phyloP scores from a whole-genome alignment of 2,797 vertebrate genomes.

The Spatula versicolor region DNA sequence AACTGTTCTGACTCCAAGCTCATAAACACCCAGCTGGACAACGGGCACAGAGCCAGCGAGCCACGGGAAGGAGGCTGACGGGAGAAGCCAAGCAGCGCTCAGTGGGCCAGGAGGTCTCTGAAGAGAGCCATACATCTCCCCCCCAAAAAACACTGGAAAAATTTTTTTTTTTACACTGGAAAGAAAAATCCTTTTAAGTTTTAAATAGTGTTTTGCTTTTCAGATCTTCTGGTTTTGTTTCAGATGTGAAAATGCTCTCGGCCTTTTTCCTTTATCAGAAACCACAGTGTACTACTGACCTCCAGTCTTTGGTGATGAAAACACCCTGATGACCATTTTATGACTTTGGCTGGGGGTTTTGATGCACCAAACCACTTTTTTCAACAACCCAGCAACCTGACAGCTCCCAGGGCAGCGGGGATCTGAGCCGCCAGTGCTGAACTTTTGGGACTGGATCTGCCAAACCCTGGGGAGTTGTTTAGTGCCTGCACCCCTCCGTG shows the following conservation, averaged over 20 bases:
- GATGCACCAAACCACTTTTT: background rate
- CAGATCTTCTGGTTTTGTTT: background rate
- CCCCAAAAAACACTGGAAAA: background rate
- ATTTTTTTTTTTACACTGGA: background rate
- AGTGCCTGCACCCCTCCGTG: accelerated
- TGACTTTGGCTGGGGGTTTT: background rate
- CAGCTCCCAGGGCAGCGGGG: accelerated
- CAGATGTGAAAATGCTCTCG: background rate
- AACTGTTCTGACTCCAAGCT: background rate
- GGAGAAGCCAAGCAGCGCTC: background rate
- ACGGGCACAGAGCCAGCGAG: background rate
- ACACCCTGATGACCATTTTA: background rate
- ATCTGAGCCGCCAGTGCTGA: accelerated
- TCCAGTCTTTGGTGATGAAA: background rate
- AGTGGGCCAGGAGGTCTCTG: background rate
- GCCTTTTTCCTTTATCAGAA: background rate
- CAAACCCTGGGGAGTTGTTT: accelerated
- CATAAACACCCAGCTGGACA: too few relatives aligned
- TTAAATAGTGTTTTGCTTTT: background rate
- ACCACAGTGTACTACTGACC: background rate
- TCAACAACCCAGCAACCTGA: background rate
- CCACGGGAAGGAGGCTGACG: background rate
- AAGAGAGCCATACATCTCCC: background rate
- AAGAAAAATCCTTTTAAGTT: background rate
- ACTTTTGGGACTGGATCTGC: accelerated